Evolutionary conservation across 2,113 vertebrate genomes (phyloP).

Genomic region (Neodontobutis hainanensis): DNA sequence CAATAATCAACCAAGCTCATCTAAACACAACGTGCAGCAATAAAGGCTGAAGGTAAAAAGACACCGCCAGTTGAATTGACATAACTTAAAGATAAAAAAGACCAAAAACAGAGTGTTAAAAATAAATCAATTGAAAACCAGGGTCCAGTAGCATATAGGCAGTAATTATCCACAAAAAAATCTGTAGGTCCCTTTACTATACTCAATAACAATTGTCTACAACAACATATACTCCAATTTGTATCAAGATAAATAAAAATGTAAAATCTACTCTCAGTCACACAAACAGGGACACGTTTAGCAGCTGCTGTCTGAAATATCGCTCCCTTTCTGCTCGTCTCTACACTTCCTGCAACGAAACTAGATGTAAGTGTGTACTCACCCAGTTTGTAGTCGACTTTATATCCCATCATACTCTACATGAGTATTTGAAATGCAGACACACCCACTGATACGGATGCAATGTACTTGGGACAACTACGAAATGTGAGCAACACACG

Average conservation of each 20-base stretch:
- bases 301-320: neutral
- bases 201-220: too few species aligned
- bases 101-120: neutral
- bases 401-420: neutral
- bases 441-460: neutral
- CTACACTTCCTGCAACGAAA: neutral
- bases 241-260: too few species aligned
- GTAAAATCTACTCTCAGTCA: too few species aligned
- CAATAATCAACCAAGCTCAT: neutral
- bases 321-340: neutral
- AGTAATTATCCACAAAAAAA: too few species aligned
- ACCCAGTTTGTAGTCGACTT: slow-evolving; percentile 15
- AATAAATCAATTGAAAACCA: too few species aligned
- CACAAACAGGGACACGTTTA: neutral
- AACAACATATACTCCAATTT: too few species aligned
- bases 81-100: neutral
- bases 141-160: too few species aligned
- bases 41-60: too few species aligned
- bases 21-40: neutral
- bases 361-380: slow-evolving; percentile 27
- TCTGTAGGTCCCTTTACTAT: too few species aligned
- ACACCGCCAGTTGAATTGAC: too few species aligned
- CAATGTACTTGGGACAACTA: neutral
- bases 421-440: slow-evolving; percentile 2
- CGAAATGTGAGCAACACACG: neutral